A percentile compares a stretch with the other conserved stretches of the same genome.
phyloP scores from a whole-genome alignment of 2,888 invertebrate species.

The Scaptomyza parva region DNA sequence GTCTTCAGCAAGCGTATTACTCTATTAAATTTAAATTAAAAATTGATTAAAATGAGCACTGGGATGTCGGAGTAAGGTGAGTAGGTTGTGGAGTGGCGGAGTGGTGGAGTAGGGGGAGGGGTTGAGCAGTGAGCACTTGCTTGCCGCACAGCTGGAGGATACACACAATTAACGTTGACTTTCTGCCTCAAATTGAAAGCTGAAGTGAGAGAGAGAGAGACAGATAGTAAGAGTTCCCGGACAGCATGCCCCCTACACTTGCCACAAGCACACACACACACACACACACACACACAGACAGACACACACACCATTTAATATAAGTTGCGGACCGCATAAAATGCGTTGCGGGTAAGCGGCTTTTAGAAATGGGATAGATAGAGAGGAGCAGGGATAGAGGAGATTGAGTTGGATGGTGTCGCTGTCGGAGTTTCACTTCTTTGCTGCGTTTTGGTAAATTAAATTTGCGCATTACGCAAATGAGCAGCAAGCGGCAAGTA shows the following conservation, averaged over 20 bases:
- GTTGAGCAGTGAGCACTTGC: too few species aligned
- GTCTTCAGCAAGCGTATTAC: slow-evolving; percentile 61
- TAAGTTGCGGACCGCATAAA: slow-evolving; percentile 61
- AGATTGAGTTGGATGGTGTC: neutral
- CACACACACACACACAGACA: slow-evolving; percentile 36
- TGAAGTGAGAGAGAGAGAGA: neutral
- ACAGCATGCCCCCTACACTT: slow-evolving; percentile 35
- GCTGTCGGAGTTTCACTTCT: slow-evolving; percentile 33
- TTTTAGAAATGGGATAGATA: slow-evolving; percentile 9
- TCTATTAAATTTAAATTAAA: slow-evolving; percentile 82
- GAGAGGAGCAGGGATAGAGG: neutral
- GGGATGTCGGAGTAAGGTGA: slow-evolving; percentile 7
- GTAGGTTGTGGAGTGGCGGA: too few species aligned
- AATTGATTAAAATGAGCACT: slow-evolving; percentile 80
- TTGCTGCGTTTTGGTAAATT: slow-evolving; percentile 75
- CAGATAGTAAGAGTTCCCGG: slow-evolving; percentile 1
- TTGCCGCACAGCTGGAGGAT: slow-evolving; percentile 69
- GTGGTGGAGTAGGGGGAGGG: too few species aligned
- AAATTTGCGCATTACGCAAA: slow-evolving; percentile 82
- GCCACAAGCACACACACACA: slow-evolving; percentile 7
- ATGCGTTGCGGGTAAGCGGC: slow-evolving; percentile 72
- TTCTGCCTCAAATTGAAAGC: slow-evolving; percentile 46
- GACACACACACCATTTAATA: slow-evolving; percentile 40
- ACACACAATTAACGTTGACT: slow-evolving; percentile 78
- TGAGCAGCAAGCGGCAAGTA: slow-evolving; percentile 40